Conservation (phyloP, 2,888 invertebrate species). For the Dryocosmus kuriphilus region DNA sequence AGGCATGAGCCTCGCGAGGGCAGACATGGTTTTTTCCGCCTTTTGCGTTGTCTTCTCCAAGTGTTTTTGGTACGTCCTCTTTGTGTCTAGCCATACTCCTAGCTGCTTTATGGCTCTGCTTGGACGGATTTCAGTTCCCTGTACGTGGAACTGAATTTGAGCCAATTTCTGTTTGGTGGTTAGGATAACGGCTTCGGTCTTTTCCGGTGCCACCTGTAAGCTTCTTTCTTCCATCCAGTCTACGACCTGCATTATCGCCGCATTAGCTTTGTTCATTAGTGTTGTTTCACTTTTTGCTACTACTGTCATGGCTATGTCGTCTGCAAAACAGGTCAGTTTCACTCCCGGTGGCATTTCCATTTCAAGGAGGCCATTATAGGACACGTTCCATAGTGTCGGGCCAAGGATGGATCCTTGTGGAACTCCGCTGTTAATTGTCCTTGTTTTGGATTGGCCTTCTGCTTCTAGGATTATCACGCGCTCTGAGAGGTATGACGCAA, state of each 20-base stretch:
- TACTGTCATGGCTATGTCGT: conserved; percentile 46
- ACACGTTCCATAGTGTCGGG: conserved; percentile 45
- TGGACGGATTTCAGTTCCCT: conserved; percentile 14
- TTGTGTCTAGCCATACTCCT: conserved; percentile 38
- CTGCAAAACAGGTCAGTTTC: conserved; percentile 46
- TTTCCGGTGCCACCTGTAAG: conserved; percentile 46
- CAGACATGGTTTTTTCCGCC: conserved; percentile 6
- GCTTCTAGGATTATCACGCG: conserved; percentile 45
- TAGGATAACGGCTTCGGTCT: too few species aligned
- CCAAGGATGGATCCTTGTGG: conserved; percentile 54
- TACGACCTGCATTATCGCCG: conserved; percentile 2
- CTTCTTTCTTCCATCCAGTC: conserved; percentile 42
- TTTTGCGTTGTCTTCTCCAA: neutral
- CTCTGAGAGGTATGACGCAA: too few species aligned
- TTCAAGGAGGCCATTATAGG: conserved; percentile 47
- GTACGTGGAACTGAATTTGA: conserved; percentile 31
- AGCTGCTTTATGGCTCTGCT: conserved; percentile 2
- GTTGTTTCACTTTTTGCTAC: conserved; percentile 7
- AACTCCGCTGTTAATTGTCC: conserved; percentile 46
- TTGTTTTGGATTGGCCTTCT: conserved; percentile 7
- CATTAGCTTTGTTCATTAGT: conserved; percentile 40
- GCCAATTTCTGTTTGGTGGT: conserved; percentile 40
- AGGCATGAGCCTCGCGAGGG: too few species aligned
- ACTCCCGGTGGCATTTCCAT: conserved; percentile 34
- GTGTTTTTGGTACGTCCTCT: neutral